Base-by-base conservation (phyloP, 2,113 vertebrate species). In the Paralichthys olivaceus region DNA sequence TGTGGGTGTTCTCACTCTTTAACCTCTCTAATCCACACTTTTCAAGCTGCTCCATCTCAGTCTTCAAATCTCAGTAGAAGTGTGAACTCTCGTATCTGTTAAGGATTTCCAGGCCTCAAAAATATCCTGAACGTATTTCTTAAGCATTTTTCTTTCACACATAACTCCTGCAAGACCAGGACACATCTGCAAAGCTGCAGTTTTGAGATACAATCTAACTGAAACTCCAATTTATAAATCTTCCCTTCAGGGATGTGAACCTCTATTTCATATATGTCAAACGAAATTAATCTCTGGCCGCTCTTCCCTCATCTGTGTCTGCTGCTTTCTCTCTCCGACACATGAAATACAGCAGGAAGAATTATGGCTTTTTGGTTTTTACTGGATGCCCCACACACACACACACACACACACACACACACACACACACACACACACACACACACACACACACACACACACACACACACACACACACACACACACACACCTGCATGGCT, bases 211-310 rank as follows among this genome's bases (percentile, higher is more conserved):
- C 57, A 68, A 73, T 84, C 77, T 81, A 4, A 0, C 40, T 23
- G 58, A 83, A 80, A 78, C 55, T 80, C 55, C 59, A 60, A 57
- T 77, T 76, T 76, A 80, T 74, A 70, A 80, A 67, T 28, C 4
- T 40, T 53, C 67, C 28, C 37, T 57, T 40, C 54, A 29, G 85
- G 77, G 65, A 74, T 13, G 14, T 53, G 68, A 76, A 66, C 69
- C 45, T 43, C 28, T 81, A 74, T 68, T 67, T 86, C 81, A 86
- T 55, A 71, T 62, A 29, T 69, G 81, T 83, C 77, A 80, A 59
- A 64, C 54, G 66, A 75, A 83, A 90, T 85, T 17, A 65, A 72
- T 80, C 54, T 60, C 61, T 47, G 49, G 65, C 69, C 76, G 37
- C 55, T 26, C 7, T 7, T 5, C 61, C 69, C 22, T 11, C 15